These are phyloP conservation scores for Amphiura filiformis DNA, from an alignment of 35 echinoderm and acorn worm genomes.

Conservation along the genomic window DNA sequence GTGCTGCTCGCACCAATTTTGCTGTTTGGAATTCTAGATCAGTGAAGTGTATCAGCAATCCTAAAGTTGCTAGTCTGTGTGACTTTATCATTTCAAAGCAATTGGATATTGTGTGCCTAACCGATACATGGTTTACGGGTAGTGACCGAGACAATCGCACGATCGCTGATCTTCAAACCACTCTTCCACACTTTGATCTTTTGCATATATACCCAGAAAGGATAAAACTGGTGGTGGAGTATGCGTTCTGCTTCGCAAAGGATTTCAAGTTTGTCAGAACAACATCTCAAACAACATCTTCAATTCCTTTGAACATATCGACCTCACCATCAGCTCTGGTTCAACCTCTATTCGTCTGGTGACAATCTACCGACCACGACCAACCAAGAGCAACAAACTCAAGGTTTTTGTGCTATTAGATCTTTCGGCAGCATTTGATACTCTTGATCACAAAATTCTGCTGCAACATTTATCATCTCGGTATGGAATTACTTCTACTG, in stretches of 20 bases:
- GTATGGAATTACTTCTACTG: too few relatives aligned
- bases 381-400: not conserved
- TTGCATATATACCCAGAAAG: conserved; percentile 2
- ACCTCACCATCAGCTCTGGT: not conserved
- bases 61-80: conserved; percentile 23
- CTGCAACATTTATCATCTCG: too few relatives aligned
- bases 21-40: conserved; percentile 39
- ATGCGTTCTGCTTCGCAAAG: conserved; percentile 29
- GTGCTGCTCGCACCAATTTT: conserved; percentile 7
- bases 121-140: conserved; percentile 48
- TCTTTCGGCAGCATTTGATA: too few relatives aligned
- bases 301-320: conserved; percentile 42
- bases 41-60: not conserved
- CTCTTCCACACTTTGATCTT: conserved; percentile 23
- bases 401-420: not conserved
- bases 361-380: not conserved
- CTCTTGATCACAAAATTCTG: too few relatives aligned
- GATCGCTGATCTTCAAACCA: conserved; percentile 1
- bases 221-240: conserved; percentile 18
- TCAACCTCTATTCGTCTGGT: not conserved
- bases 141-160: conserved; percentile 17
- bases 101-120: conserved; percentile 38
- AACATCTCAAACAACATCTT: not conserved
- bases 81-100: conserved; percentile 32
- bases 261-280: conserved; percentile 19